These are phyloP conservation scores for Ia io DNA, from an alignment of 2,113 vertebrate genomes.

Conservation along the genomic window DNA sequence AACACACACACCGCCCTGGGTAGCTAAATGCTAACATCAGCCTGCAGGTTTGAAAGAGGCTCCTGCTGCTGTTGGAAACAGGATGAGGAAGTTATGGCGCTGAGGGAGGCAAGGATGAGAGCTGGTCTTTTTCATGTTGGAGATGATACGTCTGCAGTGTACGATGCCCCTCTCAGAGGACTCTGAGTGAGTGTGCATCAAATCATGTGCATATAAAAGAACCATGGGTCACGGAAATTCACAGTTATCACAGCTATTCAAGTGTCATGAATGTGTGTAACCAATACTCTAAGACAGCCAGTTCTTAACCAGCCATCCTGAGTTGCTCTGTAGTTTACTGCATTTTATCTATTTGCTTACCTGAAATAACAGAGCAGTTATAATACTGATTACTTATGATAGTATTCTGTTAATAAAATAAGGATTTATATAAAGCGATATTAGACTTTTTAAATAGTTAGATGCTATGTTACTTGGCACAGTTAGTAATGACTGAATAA, in stretches of 20 bases:
- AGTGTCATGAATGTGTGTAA: conserved; percentile 81
- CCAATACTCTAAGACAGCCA: conserved; percentile 79
- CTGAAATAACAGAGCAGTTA: conserved; percentile 86
- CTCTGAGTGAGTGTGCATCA: conserved; percentile 64
- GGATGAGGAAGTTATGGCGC: conserved; percentile 76
- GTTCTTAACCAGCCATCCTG: conserved; percentile 51
- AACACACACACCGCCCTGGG: conserved; percentile 64
- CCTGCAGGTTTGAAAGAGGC: conserved; percentile 68
- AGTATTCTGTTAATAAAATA: conserved; percentile 91
- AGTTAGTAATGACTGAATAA: conserved; percentile 90
- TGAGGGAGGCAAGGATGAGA: conserved; percentile 75
- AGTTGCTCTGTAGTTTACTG: conserved; percentile 79
- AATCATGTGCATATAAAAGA: conserved; percentile 74
- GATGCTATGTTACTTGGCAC: conserved; percentile 97
- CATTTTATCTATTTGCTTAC: conserved; percentile 84
- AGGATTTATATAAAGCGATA: conserved; percentile 92
- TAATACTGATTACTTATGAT: conserved; percentile 89
- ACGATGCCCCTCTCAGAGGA: conserved; percentile 60
- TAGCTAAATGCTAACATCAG: conserved; percentile 67
- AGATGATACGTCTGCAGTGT: conserved; percentile 78
- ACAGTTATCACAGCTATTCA: conserved; percentile 86
- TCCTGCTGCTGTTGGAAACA: conserved; percentile 68
- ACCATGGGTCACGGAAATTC: conserved; percentile 81
- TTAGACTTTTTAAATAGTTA: conserved; percentile 85
- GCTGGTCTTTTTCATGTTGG: conserved; percentile 72